A percentile compares a stretch with the other conserved stretches of the same genome.
Conservation (phyloP, 2,113 vertebrate species). For the Varanus salvator region DNA sequence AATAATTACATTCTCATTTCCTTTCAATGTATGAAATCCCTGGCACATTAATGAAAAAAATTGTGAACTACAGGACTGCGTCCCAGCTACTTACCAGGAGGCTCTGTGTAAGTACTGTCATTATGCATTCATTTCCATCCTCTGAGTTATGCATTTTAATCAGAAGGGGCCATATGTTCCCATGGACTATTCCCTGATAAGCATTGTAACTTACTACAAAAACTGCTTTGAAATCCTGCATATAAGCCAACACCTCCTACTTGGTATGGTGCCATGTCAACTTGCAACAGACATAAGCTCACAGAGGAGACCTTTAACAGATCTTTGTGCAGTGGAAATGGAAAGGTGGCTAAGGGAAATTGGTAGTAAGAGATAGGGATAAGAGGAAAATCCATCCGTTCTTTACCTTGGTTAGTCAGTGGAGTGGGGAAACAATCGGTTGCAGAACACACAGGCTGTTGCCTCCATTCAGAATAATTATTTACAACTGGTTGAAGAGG, state of each 20-base stretch:
- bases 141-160: conserved; percentile 41
- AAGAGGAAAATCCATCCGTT: conserved; percentile 15
- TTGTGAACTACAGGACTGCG: not conserved
- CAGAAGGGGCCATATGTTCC: conserved; percentile 44
- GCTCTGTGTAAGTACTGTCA: conserved; percentile 7
- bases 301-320: conserved; percentile 21
- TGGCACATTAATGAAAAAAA: conserved; percentile 10
- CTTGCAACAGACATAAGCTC: conserved; percentile 25
- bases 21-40: not conserved
- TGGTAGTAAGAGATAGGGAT: conserved; percentile 4
- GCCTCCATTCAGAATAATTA: not conserved
- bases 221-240: conserved; percentile 39
- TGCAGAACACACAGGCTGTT: conserved; percentile 1
- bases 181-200: conserved; percentile 29
- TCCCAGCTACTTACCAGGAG: not conserved
- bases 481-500: not conserved
- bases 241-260: conserved; percentile 38
- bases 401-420: not conserved
- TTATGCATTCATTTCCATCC: conserved; percentile 40
- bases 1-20: not conserved
- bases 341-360: conserved; percentile 25
- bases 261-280: conserved; percentile 42
- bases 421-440: not conserved
- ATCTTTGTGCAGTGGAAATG: conserved; percentile 21
- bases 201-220: conserved; percentile 42